phyloP scores from a whole-genome alignment of 2,113 vertebrate genomes.

The Clupea harengus region DNA sequence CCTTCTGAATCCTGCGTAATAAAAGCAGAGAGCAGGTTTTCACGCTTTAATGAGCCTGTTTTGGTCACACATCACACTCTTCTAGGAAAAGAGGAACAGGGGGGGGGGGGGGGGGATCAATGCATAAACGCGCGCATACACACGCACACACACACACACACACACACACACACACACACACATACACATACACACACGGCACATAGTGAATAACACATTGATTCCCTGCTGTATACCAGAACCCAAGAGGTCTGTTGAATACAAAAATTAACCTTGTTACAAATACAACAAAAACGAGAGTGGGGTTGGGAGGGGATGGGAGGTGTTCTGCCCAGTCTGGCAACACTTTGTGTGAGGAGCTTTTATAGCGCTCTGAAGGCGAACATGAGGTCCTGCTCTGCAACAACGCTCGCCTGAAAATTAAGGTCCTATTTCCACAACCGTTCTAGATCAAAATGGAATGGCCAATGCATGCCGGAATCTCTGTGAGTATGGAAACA shows the following conservation, averaged over 20 bases:
- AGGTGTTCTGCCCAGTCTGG: not conserved
- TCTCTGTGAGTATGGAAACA: not conserved
- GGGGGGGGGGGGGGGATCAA: not conserved
- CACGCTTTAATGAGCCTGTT: not conserved
- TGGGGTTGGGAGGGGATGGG: not conserved
- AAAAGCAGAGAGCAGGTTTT: conserved; percentile 33
- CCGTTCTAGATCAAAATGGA: not conserved
- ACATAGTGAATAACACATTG: not conserved
- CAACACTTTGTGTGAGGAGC: not conserved
- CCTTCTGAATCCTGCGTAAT: conserved; percentile 89
- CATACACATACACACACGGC: not conserved
- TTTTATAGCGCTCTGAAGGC: not conserved
- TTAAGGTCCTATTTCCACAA: not conserved
- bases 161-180: not conserved
- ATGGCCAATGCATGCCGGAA: not conserved
- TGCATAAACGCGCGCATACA: not conserved
- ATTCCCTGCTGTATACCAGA: not conserved
- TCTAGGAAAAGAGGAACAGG: not conserved
- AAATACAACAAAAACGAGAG: not conserved
- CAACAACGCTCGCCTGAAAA: not conserved
- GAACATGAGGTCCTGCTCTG: not conserved
- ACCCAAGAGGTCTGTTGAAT: not conserved
- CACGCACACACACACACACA: not conserved
- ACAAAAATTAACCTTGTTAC: not conserved
- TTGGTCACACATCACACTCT: not conserved